Evolutionary conservation across 2,888 invertebrate genomes (phyloP).

Genomic region (Monopis laevigella): DNA sequence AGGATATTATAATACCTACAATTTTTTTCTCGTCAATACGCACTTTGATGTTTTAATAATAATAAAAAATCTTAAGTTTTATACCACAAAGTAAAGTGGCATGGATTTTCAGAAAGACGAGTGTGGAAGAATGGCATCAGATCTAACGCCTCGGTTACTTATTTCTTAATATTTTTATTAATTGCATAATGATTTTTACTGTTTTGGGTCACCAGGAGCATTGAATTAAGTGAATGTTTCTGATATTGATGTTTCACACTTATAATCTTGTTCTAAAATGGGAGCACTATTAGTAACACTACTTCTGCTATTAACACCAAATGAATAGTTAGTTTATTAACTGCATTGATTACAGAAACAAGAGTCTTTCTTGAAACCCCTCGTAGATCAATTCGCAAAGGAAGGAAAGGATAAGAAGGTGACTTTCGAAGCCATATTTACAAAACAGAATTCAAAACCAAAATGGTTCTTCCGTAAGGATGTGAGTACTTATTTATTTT

Average conservation of each 20-base stretch:
- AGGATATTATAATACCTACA: background rate
- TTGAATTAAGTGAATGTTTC: slow-evolving; percentile 20
- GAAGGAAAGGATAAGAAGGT: slow-evolving; percentile 97
- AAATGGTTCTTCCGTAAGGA: slow-evolving; percentile 94
- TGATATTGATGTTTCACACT: slow-evolving; percentile 47
- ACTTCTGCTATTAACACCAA: slow-evolving; percentile 25
- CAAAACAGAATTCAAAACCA: slow-evolving; percentile 94
- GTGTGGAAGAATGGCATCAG: slow-evolving; percentile 46
- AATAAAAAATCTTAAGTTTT: slow-evolving; percentile 5
- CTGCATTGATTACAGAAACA: slow-evolving; percentile 75
- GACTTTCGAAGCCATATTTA: slow-evolving; percentile 92
- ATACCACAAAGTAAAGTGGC: slow-evolving; percentile 44
- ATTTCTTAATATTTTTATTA: slow-evolving; percentile 17
- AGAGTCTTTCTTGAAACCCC: slow-evolving; percentile 92
- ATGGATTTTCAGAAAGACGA: slow-evolving; percentile 43
- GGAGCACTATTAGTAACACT: slow-evolving; percentile 24
- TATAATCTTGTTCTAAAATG: slow-evolving; percentile 14
- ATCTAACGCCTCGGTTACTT: slow-evolving; percentile 55
- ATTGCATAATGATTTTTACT: slow-evolving; percentile 8
- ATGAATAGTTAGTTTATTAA: slow-evolving; percentile 1
- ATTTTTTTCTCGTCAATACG: slow-evolving; percentile 1
- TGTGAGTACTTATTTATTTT: slow-evolving; percentile 71
- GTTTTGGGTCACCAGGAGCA: slow-evolving; percentile 29
- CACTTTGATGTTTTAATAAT: background rate
- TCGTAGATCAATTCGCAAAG: slow-evolving; percentile 93